Conservation (phyloP, 2,113 vertebrate species). For the Hydropotes inermis region DNA sequence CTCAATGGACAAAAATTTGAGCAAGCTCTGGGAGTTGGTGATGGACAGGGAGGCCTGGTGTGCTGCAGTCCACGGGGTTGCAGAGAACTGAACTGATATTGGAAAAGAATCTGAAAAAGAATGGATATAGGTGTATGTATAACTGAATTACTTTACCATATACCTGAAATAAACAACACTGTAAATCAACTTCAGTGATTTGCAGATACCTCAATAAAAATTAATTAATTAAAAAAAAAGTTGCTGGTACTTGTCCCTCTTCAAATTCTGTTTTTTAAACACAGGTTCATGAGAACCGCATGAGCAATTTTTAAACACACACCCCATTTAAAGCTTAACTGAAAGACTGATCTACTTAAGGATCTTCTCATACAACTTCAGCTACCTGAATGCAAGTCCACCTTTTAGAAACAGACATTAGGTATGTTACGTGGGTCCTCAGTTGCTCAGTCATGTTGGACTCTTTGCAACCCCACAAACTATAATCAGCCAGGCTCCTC, state of each 20-base stretch:
- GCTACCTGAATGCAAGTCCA: neutral
- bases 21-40: no score
- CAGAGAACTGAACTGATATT: no score
- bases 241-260: neutral
- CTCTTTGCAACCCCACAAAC: neutral
- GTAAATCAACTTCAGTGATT: no score
- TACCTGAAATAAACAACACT: no score
- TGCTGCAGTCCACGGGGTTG: no score
- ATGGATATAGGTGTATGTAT: no score
- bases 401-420: neutral
- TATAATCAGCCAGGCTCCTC: neutral
- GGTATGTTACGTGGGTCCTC: neutral
- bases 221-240: no score
- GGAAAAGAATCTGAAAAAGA: no score
- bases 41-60: no score
- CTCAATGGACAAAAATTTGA: no score
- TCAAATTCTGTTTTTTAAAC: neutral
- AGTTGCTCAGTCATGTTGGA: neutral
- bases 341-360: neutral
- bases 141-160: no score
- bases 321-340: neutral
- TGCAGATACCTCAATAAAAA: no score
- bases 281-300: neutral
- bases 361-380: neutral
- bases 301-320: neutral